Evolutionary conservation across 1,140 invertebrate species (phyloP), one percentile per base, ranked within the genome.

Genomic region (Drosophila repleta): DNA sequence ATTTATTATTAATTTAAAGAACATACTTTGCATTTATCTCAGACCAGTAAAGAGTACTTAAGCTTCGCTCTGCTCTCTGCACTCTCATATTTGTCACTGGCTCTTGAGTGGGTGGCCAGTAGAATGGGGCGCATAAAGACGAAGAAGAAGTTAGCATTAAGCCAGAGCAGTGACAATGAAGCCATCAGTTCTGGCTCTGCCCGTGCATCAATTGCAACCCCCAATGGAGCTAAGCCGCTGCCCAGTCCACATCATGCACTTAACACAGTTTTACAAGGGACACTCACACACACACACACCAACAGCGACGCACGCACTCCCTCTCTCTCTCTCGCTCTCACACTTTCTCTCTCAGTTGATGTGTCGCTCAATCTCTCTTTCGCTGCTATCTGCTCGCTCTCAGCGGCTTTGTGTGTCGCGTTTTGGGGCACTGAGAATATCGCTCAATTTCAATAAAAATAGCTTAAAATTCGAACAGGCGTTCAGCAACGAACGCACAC

Each of bases 371-470:
- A 37, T 67, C 53, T 60, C 61, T 57, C 46, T 26, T 13, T 49
- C 46, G 46, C 21, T 26, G n/a, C n/a, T 46, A 18, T 18, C 45
- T 18, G n/a, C 26, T 51, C 26, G 48, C 48, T 51, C 43, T 66
- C 26, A 39, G 49, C 43, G 53, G 64, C 62, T 49, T 48, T 68
- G 32, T 60, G 32, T 60, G 17, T 60, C 21, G 51, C 65, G 43
- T 64, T 77, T 64, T 65, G 43, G 61, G 60, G 29, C 65, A 67
- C 56, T 74, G 74, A 87, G 69, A 87, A 84, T 79, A 78, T 87
- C 83, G 83, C 82, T 88, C 83, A 79, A 76, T 87, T 88, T 87
- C 84, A 89, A 87, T 88, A 88, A 88, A 88, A 88, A 88, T 88
- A 88, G 83, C 83, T 88, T 88, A 88, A 87, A 87, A 88, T 88